A percentile compares a stretch with the other conserved stretches of the same genome.
Conservation (phyloP, 2,113 vertebrate genomes). For the Nesoenas mayeri region DNA sequence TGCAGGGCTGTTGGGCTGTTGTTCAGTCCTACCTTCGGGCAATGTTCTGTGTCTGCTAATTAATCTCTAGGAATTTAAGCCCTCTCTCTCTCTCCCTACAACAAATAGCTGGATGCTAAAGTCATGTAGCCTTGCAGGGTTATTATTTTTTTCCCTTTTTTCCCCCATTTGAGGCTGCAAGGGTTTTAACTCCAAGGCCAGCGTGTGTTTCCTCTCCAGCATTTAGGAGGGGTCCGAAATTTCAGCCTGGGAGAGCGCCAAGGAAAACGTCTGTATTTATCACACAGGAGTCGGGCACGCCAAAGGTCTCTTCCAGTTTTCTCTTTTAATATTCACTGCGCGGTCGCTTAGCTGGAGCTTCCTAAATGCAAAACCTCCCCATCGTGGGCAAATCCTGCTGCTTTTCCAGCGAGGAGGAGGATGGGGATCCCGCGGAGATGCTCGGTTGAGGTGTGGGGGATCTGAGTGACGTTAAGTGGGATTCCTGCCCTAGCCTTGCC, state of each 20-base stretch:
- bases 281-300: neutral
- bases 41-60: slow-evolving; percentile 50
- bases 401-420: neutral
- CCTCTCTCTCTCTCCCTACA: neutral
- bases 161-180: neutral
- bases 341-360: neutral
- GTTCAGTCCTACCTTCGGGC: slow-evolving; percentile 46
- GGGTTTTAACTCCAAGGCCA: slow-evolving; percentile 19
- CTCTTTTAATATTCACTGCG: neutral
- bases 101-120: slow-evolving; percentile 69
- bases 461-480: neutral
- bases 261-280: slow-evolving; percentile 21
- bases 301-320: neutral
- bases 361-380: neutral
- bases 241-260: neutral
- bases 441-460: neutral
- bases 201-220: neutral
- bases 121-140: slow-evolving; percentile 24
- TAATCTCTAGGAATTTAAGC: slow-evolving; percentile 72
- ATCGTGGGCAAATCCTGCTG: neutral
- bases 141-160: neutral
- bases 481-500: neutral
- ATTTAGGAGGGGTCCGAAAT: slow-evolving; percentile 13
- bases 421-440: neutral
- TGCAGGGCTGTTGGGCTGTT: neutral